Evolutionary conservation across 2,797 vertebrate genomes (phyloP).

Genomic region (Pseudomugil gertrudae): DNA sequence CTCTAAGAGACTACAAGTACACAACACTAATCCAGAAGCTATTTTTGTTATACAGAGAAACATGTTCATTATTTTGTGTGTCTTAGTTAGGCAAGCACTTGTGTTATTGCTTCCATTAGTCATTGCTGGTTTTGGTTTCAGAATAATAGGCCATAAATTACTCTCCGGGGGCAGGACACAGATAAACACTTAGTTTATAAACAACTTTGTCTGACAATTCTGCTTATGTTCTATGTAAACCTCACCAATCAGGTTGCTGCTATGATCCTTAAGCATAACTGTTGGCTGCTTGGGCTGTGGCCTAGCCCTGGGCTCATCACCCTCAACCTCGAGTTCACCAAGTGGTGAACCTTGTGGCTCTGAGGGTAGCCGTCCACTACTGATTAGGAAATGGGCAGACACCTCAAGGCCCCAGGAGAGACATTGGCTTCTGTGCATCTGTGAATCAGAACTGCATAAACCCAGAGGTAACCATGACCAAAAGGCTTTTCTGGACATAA

Average conservation of each 20-base stretch:
- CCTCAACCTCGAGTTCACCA: conserved; percentile 66
- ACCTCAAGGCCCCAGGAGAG: conserved; percentile 41
- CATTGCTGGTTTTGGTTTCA: conserved; percentile 25
- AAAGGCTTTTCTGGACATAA: conserved; percentile 12
- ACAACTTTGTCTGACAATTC: conserved; percentile 72
- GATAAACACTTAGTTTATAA: conserved; percentile 71
- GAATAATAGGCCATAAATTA: conserved; percentile 62
- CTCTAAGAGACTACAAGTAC: conserved; percentile 19
- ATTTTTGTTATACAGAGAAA: conserved; percentile 4
- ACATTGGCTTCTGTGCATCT: conserved; percentile 31
- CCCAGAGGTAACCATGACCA: conserved; percentile 14
- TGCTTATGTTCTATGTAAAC: conserved; percentile 64
- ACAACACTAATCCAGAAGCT: neutral
- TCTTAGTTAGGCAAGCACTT: conserved; percentile 6
- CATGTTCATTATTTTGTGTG: conserved; percentile 4
- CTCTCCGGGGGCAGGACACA: conserved; percentile 43
- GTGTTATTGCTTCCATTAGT: conserved; percentile 35
- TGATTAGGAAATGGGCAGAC: conserved; percentile 51
- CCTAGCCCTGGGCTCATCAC: conserved; percentile 68
- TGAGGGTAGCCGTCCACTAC: conserved; percentile 47
- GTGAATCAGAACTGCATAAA: conserved; percentile 30
- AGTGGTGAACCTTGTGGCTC: conserved; percentile 64
- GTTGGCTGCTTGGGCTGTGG: conserved; percentile 55
- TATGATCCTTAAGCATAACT: conserved; percentile 71
- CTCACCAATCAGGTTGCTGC: conserved; percentile 69